A percentile compares a stretch with the other conserved stretches of the same genome.
phyloP scores from a whole-genome alignment of 1,140 invertebrate genomes.

The Atta cephalotes region DNA sequence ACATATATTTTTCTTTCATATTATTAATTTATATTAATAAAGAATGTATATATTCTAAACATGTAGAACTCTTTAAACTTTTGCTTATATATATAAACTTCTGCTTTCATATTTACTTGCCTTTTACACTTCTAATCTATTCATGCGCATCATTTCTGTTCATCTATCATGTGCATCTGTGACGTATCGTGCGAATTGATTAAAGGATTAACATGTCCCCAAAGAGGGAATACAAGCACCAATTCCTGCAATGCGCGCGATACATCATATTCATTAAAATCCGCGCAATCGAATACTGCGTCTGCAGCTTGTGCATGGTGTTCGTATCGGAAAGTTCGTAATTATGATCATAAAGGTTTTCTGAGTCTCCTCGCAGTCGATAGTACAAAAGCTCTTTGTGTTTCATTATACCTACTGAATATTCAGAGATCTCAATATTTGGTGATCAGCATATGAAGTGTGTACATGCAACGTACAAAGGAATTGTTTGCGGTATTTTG shows the following conservation, averaged over 20 bases:
- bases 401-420: conserved; percentile 27
- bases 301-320: neutral
- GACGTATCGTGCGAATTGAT: neutral
- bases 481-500: conserved; percentile 36
- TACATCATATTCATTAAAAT: conserved; percentile 51
- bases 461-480: neutral
- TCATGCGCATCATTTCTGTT: neutral
- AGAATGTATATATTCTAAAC: neutral
- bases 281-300: neutral
- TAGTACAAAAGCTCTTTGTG: conserved; percentile 25
- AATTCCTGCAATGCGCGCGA: neutral
- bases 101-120: neutral
- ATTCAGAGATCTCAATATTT: conserved; percentile 52
- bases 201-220: neutral
- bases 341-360: conserved; percentile 56
- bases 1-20: neutral
- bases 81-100: neutral
- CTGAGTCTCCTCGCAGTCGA: neutral
- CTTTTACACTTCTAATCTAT: neutral
- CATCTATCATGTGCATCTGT: neutral
- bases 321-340: conserved; percentile 1
- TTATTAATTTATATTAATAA: neutral
- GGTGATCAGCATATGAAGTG: neutral
- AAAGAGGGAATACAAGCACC: conserved; percentile 23
- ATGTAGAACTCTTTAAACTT: neutral